Conservation (phyloP, 1,140 invertebrate genomes). For the Drosophila murphyi region DNA sequence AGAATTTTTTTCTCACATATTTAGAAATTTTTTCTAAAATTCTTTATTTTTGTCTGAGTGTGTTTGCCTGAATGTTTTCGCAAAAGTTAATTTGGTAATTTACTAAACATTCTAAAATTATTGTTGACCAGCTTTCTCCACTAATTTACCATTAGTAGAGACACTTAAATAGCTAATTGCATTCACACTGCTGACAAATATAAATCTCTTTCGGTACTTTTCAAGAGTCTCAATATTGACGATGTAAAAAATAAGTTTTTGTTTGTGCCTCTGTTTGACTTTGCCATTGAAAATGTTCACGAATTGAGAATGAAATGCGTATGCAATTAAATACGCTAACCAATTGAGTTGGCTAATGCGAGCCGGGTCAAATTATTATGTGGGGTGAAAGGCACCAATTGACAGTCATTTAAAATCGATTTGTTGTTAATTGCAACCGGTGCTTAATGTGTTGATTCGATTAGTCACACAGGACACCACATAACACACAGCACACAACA, state of each 20-base stretch:
- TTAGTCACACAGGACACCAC: slow-evolving; percentile 28
- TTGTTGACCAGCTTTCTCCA: slow-evolving; percentile 43
- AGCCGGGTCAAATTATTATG: slow-evolving; percentile 13
- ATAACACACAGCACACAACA: background rate
- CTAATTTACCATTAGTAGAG: slow-evolving; percentile 71
- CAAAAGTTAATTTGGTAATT: slow-evolving; percentile 45
- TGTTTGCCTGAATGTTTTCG: background rate
- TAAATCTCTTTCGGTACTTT: slow-evolving; percentile 68
- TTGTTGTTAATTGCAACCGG: slow-evolving; percentile 60
- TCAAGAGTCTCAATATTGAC: background rate
- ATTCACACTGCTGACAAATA: slow-evolving; percentile 76
- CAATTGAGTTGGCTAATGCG: slow-evolving; percentile 20
- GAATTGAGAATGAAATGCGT: slow-evolving; percentile 22
- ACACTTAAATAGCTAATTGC: slow-evolving; percentile 67
- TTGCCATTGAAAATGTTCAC: background rate
- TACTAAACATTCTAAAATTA: slow-evolving; percentile 27
- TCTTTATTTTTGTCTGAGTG: too few relatives aligned
- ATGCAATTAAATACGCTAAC: slow-evolving; percentile 18
- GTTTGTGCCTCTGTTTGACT: background rate
- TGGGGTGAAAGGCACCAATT: slow-evolving; percentile 21
- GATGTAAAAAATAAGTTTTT: background rate
- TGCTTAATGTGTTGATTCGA: slow-evolving; percentile 57
- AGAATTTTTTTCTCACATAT: too few relatives aligned
- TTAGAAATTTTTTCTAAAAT: too few relatives aligned
- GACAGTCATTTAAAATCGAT: slow-evolving; percentile 58